Percentiles rank a stretch among this genome's conserved stretches.
Evolutionary conservation across 30 jellyfish, hydroid and myxozoan species (phyloP).

Genomic region (Hydractinia symbiolongicarpus): DNA sequence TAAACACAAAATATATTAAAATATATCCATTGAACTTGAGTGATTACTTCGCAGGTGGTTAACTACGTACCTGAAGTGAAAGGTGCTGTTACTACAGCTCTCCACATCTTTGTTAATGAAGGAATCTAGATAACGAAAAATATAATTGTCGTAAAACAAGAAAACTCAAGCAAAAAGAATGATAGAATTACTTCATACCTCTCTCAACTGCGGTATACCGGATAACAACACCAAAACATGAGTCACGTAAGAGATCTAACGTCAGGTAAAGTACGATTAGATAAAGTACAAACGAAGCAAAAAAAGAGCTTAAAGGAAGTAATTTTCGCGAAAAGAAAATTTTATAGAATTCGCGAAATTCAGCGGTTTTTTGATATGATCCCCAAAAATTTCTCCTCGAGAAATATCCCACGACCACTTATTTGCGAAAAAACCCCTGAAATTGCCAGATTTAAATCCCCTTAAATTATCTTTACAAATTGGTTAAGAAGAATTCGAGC

Average conservation of each 20-base stretch:
- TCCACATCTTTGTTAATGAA: constrained; percentile 82
- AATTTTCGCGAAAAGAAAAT: background rate
- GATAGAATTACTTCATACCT: constrained; percentile 36
- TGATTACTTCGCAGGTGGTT: background rate
- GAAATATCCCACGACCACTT: no score
- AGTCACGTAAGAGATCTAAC: constrained; percentile 63
- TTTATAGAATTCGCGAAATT: no score
- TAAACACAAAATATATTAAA: background rate
- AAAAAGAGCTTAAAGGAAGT: no score
- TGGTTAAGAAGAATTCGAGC: no score
- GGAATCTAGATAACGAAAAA: constrained; percentile 52
- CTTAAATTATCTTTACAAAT: no score
- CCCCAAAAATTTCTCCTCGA: no score
- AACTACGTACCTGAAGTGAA: constrained; percentile 56
- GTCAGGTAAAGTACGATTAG: background rate
- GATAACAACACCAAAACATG: constrained; percentile 67
- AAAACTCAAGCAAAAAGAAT: background rate
- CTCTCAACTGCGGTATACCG: constrained; percentile 82
- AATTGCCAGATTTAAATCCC: no score
- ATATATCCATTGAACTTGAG: background rate
- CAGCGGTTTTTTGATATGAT: no score
- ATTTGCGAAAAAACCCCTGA: no score
- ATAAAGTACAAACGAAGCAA: no score
- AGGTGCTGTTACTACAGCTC: constrained; percentile 64
- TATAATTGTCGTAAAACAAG: background rate